Evolutionary conservation across 2,888 invertebrate species (phyloP).

Genomic region (Caenorhabditis parvicauda): DNA sequence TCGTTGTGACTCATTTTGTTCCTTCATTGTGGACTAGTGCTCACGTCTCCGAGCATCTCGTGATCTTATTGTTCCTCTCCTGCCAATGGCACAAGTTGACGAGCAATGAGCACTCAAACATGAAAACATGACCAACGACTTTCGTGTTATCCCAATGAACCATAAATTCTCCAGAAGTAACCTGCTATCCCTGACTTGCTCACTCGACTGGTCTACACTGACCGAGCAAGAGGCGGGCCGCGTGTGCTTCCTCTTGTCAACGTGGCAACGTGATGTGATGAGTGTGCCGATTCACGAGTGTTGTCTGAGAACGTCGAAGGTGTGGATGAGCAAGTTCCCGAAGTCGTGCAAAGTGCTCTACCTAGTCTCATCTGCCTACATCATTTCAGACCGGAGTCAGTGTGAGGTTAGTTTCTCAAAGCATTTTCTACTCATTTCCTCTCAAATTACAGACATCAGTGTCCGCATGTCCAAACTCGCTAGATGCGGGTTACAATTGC

Average conservation of each 20-base stretch:
- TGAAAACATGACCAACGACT: too few species aligned
- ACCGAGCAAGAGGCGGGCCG: conserved; percentile 15
- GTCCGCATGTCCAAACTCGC: conserved; percentile 3
- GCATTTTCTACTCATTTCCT: background rate
- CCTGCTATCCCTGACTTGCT: conserved; percentile 30
- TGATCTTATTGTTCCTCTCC: too few species aligned
- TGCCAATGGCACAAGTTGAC: too few species aligned
- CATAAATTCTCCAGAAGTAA: too few species aligned
- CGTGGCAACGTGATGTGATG: conserved; percentile 27
- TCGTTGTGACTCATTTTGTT: too few species aligned
- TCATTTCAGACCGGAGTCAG: conserved; percentile 8
- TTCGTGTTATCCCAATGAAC: too few species aligned
- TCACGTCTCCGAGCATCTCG: too few species aligned
- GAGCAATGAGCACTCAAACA: too few species aligned
- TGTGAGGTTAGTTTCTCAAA: background rate
- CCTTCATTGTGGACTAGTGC: too few species aligned
- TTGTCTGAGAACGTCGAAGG: conserved; percentile 24
- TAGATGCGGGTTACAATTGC: conserved; percentile 45
- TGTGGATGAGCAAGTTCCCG: conserved; percentile 11
- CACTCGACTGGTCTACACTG: conserved; percentile 28
- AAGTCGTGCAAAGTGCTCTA: conserved; percentile 28
- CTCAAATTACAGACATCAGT: background rate
- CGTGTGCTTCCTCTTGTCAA: conserved; percentile 20
- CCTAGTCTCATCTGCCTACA: conserved; percentile 27
- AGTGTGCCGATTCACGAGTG: conserved; percentile 27